Base-by-base conservation (phyloP, 1,140 invertebrate species). In the Bombus pascuorum region DNA sequence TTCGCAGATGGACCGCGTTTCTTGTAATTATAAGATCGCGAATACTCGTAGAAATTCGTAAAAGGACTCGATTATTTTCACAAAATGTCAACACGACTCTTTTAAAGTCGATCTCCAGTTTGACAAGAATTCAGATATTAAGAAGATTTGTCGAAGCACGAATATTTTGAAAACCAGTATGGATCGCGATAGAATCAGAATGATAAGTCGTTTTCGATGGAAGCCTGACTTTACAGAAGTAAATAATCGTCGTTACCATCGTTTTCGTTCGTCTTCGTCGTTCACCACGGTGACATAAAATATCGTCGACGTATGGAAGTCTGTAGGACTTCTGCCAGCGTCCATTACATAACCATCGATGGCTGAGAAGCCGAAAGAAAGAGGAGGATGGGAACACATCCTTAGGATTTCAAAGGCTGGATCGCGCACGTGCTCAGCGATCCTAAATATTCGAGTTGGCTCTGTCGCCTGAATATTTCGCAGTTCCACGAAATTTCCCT, bases 401-500 rank as follows among this genome's bases (percentile, higher is more conserved):
- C 66, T 68, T 28, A 39, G 39, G 79, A 82, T 86, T 82, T 74
- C 84, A 59, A 85, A 66, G 42, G 57, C 78, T 68, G 59, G 72
- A 66, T 73, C 62, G 71, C 44, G 68, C 76, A 75, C 84, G 84
- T 86, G 79, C 84, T 59, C 37, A 22, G 62, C n/a, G 84, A 75
- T 86, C 79, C 28, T 28, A 86, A 86, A 82, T n/a, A 42, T 57
- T 32, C 25, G 42, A 25, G 34, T 85, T 82, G 70, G 37, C 47
- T 81, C 44, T 22, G 53, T 74, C 71, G 71, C 42, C 47, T 53
- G 34, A 78, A 72, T 72, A 65, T 32, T n/a, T 47, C 32, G 25
- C n/a, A 44, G 72, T 83, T 75, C 81, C 71, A 44, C 72, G 81
- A 83, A 83, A 66, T 65, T 66, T 76, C 44, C 22, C 44, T 22